Evolutionary conservation across 2,797 vertebrate species (phyloP).

Genomic region (Sebastes hopkinsi): DNA sequence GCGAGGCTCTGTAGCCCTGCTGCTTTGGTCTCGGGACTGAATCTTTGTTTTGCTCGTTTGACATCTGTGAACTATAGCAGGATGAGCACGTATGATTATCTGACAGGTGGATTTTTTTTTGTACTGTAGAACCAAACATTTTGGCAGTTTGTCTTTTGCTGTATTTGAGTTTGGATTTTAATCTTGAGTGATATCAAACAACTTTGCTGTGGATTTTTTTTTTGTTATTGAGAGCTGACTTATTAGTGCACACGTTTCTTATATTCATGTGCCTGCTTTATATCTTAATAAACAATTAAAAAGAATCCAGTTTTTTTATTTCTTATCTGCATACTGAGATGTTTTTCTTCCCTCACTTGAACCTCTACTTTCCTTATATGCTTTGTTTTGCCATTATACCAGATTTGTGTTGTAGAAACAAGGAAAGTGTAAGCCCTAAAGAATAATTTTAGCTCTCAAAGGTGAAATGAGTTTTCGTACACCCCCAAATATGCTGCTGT

Average conservation of each 20-base stretch:
- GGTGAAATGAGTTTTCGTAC: constrained; percentile 14
- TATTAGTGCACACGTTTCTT: constrained; percentile 67
- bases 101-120: constrained; percentile 33
- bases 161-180: constrained; percentile 57
- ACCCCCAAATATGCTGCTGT: background rate
- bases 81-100: constrained; percentile 17
- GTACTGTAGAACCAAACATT: constrained; percentile 26
- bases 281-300: constrained; percentile 76
- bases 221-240: constrained; percentile 67
- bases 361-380: background rate
- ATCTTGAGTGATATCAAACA: constrained; percentile 58
- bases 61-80: constrained; percentile 52
- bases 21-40: constrained; percentile 32
- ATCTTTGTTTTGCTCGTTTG: constrained; percentile 42
- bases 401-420: background rate
- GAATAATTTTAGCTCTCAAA: background rate
- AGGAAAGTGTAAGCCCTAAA: background rate
- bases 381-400: background rate
- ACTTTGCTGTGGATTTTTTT: constrained; percentile 74
- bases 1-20: constrained; percentile 40
- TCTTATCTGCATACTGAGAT: background rate
- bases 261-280: constrained; percentile 75
- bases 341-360: background rate
- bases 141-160: constrained; percentile 36
- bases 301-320: background rate